These are phyloP conservation scores for Chesias legatella DNA, from an alignment of 2,888 invertebrate genomes.

Conservation along the genomic window DNA sequence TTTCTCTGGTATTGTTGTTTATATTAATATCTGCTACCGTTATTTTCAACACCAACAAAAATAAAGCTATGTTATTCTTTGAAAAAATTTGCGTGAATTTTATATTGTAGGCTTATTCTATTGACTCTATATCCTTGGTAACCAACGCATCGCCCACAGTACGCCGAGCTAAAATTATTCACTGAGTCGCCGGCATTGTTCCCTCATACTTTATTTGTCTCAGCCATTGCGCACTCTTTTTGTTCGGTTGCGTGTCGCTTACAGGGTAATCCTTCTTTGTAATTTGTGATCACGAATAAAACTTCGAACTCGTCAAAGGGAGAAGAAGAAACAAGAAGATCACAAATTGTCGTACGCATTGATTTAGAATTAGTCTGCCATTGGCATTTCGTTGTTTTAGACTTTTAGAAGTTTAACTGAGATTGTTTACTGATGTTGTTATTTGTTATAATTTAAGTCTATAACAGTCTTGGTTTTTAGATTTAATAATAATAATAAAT, in stretches of 20 bases:
- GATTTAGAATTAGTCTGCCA: conserved; percentile 20
- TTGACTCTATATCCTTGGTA: conserved; percentile 34
- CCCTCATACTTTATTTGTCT: conserved; percentile 75
- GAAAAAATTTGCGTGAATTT: no score
- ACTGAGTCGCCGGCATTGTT: conserved; percentile 73
- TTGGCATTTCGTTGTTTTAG: conserved; percentile 17
- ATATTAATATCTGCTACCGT: no score
- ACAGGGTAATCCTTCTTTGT: conserved; percentile 59
- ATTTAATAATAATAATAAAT: no score
- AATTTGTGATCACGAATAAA: conserved; percentile 68
- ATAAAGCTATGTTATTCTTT: not conserved
- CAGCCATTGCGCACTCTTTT: conserved; percentile 20
- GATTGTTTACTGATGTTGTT: no score
- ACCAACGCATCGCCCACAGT: conserved; percentile 52
- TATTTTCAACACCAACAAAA: not conserved
- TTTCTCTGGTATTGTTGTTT: no score
- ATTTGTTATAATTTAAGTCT: no score
- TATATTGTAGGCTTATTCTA: conserved; percentile 33
- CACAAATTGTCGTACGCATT: conserved; percentile 26
- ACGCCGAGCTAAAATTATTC: conserved; percentile 75
- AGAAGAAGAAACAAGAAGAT: conserved; percentile 31
- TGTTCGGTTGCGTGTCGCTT: conserved; percentile 60
- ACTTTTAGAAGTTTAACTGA: not conserved
- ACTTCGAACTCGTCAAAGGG: conserved; percentile 47
- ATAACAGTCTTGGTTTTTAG: no score